Conservation (phyloP, 1,140 invertebrate species). For the Cotesia chilonis region DNA sequence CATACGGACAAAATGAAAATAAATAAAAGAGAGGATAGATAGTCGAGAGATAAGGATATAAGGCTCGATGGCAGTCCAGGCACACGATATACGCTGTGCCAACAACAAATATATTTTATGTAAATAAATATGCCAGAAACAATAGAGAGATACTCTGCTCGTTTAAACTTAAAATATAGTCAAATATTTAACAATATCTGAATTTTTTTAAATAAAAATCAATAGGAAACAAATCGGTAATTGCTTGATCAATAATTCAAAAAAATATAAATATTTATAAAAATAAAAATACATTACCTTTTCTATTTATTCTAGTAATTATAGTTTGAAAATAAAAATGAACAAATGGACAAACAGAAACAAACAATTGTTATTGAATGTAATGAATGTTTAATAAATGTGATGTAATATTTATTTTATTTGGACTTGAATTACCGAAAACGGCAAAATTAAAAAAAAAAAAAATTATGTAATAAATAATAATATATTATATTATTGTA, state of each 20-base stretch:
- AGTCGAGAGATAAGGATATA: constrained; percentile 26
- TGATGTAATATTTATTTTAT: neutral
- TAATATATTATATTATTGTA: constrained; percentile 2
- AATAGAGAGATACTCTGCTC: constrained; percentile 8
- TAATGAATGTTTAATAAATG: neutral
- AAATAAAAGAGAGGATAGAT: constrained; percentile 18
- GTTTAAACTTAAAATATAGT: constrained; percentile 2
- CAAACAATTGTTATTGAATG: neutral
- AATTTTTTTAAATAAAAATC: neutral
- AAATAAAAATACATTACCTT: no score
- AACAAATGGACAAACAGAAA: neutral
- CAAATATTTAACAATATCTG: no score
- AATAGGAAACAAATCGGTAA: neutral
- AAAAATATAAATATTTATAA: no score
- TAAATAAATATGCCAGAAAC: constrained; percentile 33
- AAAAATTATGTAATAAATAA: no score
- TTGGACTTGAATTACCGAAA: neutral
- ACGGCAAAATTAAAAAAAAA: neutral
- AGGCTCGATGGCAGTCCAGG: constrained; percentile 38
- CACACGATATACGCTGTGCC: constrained; percentile 38
- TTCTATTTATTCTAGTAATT: no score
- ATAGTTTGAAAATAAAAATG: neutral
- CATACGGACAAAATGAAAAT: neutral
- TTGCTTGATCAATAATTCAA: no score
- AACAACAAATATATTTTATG: constrained; percentile 37